Evolutionary conservation across 2,797 vertebrate species (phyloP).

Genomic region (Novumbra hubbsi): DNA sequence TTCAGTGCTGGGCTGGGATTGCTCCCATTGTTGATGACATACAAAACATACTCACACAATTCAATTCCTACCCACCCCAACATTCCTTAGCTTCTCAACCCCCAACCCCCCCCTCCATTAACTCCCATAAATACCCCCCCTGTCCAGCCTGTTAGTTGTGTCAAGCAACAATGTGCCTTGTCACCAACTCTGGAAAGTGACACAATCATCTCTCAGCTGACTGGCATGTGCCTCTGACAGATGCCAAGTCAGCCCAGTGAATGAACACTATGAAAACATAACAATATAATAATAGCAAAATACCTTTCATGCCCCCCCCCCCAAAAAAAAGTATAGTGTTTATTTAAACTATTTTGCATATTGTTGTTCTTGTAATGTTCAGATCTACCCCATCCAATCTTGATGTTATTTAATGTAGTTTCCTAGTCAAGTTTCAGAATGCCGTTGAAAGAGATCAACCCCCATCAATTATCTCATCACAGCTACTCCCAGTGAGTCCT

Average conservation of each 20-base stretch:
- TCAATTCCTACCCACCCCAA: conserved; percentile 39
- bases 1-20: conserved; percentile 51
- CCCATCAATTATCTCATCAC: no score
- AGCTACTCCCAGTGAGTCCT: no score
- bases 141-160: conserved; percentile 31
- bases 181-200: conserved; percentile 58
- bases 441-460: no score
- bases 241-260: background rate
- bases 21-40: conserved; percentile 57
- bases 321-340: no score
- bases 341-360: no score
- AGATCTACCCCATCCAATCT: no score
- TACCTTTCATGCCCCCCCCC: no score
- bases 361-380: no score
- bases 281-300: no score
- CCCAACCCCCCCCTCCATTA: conserved; percentile 30
- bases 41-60: conserved; percentile 17
- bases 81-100: conserved; percentile 54
- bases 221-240: conserved; percentile 35
- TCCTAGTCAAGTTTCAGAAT: no score
- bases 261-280: background rate
- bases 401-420: no score
- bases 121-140: conserved; percentile 7
- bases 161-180: conserved; percentile 55
- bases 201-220: conserved; percentile 58